Evolutionary conservation across 1,140 invertebrate species (phyloP).

Genomic region (Zaprionus ornatus): DNA sequence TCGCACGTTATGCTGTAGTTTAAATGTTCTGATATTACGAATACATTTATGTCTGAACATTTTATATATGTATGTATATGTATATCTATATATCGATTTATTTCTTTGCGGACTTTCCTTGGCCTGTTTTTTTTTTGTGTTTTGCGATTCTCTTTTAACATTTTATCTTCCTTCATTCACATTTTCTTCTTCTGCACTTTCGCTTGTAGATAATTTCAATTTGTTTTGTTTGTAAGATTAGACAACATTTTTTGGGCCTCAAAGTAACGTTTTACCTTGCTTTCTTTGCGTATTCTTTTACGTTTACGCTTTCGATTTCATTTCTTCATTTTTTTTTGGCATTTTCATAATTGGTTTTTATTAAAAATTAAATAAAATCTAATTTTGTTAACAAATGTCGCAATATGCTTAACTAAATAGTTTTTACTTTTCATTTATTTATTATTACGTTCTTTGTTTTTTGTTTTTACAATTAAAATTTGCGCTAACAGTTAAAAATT

Average conservation of each 20-base stretch:
- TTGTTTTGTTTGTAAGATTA: slow-evolving; percentile 30
- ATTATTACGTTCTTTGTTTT: slow-evolving; percentile 48
- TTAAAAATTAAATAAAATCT: slow-evolving; percentile 62
- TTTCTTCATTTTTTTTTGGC: slow-evolving; percentile 27
- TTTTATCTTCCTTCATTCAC: slow-evolving; percentile 14
- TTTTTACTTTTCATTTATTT: slow-evolving; percentile 37
- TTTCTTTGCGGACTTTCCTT: slow-evolving; percentile 10
- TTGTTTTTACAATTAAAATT: slow-evolving; percentile 74
- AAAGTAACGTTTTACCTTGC: slow-evolving; percentile 45
- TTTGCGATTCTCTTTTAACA: slow-evolving; percentile 17
- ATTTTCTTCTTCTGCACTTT: background rate
- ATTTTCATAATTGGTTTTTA: slow-evolving; percentile 33
- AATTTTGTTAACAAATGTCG: slow-evolving; percentile 61
- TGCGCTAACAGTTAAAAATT: slow-evolving; percentile 79
- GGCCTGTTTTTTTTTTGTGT: slow-evolving; percentile 1
- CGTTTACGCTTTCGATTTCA: background rate
- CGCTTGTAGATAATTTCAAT: slow-evolving; percentile 11
- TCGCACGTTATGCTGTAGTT: slow-evolving; percentile 14
- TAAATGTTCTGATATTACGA: slow-evolving; percentile 47
- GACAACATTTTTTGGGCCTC: slow-evolving; percentile 49
- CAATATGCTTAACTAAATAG: slow-evolving; percentile 57
- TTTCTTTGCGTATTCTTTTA: slow-evolving; percentile 11
- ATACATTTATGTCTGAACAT: slow-evolving; percentile 41
- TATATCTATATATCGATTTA: slow-evolving; percentile 14
- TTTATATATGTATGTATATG: slow-evolving; percentile 20